Base-by-base conservation (phyloP, 2,797 vertebrate species). In the Ctenosaura bakeri region DNA sequence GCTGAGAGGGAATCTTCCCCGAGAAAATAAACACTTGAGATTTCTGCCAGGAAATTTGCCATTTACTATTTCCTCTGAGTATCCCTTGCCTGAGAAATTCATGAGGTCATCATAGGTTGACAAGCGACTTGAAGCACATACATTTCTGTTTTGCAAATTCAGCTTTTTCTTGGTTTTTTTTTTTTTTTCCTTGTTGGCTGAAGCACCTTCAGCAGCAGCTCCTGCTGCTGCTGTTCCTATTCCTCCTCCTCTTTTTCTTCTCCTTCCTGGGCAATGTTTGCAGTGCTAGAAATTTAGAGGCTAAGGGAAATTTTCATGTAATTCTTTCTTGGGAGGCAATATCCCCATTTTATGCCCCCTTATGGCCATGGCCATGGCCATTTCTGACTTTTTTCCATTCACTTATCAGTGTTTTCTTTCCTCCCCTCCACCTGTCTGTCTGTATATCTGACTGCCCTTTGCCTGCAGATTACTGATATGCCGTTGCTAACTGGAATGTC, bases 401-500 rank as follows among this genome's bases (percentile, higher is more conserved):
- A 77, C 8, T 83, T 46, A 82, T 69, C 38, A 59, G 22, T 56
- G 24, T 69, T 0, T 0, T 7, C 5, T 29, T 8, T 10, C 35
- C 54, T 35, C 16, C 32, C 2, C 2, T 32, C n/a, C 32, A 6
- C 13, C 77, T 5, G 56, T 76, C 0, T 0, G 0, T 9, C 81
- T 87, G 42, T 76, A 46, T 46, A 46, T 46, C 18, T 42, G 16
- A 4, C 1, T 80, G 54, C 66, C 35, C 90, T 90, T 46, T 64
- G 88, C 22, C 26, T 62, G 35, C 29, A 73, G 85, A 24, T 64
- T 50, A 50, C 74, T 14, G 0, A 73, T 83, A 85, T 38, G 77
- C 89, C 92, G 80, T 85, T 59, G 89, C 92, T 93, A 91, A 92
- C 93, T 94, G 94, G 89, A 6, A 3, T 29, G 66, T 54, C 76